Evolutionary conservation across 2,888 invertebrate genomes (phyloP), one percentile per base, ranked within the genome.

Genomic region (Unio pictorum): DNA sequence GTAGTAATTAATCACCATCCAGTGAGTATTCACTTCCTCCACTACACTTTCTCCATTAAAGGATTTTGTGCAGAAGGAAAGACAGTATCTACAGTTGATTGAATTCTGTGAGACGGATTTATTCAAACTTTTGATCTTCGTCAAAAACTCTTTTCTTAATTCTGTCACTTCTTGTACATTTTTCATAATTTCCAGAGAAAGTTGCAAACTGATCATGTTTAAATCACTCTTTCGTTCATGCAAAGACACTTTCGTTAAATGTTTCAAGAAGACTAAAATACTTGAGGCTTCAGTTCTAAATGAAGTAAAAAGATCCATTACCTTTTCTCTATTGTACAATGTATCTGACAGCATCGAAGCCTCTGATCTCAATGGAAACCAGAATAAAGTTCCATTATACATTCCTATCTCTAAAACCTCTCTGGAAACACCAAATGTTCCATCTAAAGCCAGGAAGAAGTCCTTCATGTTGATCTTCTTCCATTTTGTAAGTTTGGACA

Each of bases 331-430:
- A 15, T 69, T 64, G 69, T 86, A 87, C 17, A 80, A 23, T 11
- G 73, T 84, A 30, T 78, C 75, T 23, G 85, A 87, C 17, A 87
- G 72, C 8, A 75, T 73, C 15, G 87, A 84, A 54, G 67, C 56
- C n/a, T 61, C 64, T 23, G 75, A 66, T 8, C 88, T 77, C n/a
- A 88, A 71, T 8, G 88, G 88, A 71, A 88, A 87, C 73, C 88
- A 74, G 66, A 88, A 87, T 61, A 88, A 28, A 7, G 88, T 87
- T 57, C 88, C 88, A 15, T 76, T 55, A 67, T 75, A 87, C 67
- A 70, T 68, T 8, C 84, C 82, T 8, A 66, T 63, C 2, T 72
- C 63, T 15, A 84, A 72, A 2, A 73, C 66, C 20, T 70, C 67
- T 26, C 73, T 56, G 3, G 57, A 57, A 56, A 81, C 72, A 54